phyloP scores from a whole-genome alignment of 2,888 invertebrate genomes.

The Ctena decussata region DNA sequence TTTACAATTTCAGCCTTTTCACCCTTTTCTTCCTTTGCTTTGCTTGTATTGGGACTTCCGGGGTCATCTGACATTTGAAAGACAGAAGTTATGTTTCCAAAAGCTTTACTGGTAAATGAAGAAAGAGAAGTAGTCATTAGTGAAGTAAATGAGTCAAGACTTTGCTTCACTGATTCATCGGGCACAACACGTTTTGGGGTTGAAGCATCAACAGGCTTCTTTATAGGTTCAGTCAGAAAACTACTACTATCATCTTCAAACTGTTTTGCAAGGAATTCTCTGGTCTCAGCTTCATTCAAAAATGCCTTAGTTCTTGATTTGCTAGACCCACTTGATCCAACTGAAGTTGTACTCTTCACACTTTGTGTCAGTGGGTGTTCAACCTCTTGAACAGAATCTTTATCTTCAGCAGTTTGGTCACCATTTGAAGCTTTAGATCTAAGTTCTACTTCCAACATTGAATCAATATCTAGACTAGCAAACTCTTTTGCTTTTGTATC shows the following conservation, averaged over 20 bases:
- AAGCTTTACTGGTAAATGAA: constrained; percentile 79
- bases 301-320: constrained; percentile 85
- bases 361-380: not conserved
- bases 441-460: not conserved
- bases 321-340: not conserved
- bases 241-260: constrained; percentile 69
- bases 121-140: constrained; percentile 61
- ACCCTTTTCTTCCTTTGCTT: constrained; percentile 29
- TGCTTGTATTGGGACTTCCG: not conserved
- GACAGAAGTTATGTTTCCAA: constrained; percentile 73
- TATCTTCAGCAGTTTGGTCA: not conserved
- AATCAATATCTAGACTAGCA: not conserved
- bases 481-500: not conserved
- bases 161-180: not conserved
- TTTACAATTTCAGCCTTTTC: constrained; percentile 53
- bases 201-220: not conserved
- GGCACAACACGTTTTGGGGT: not conserved
- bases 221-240: not conserved
- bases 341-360: not conserved
- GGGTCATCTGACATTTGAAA: constrained; percentile 15
- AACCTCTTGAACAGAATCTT: not conserved
- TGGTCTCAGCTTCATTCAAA: constrained; percentile 93
- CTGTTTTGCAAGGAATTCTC: constrained; percentile 92
- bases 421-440: not conserved
- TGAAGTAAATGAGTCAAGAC: constrained; percentile 22